Evolutionary conservation across 2,888 invertebrate genomes (phyloP), one percentile per base, ranked within the genome.

Genomic region (Eupithecia inturbata): DNA sequence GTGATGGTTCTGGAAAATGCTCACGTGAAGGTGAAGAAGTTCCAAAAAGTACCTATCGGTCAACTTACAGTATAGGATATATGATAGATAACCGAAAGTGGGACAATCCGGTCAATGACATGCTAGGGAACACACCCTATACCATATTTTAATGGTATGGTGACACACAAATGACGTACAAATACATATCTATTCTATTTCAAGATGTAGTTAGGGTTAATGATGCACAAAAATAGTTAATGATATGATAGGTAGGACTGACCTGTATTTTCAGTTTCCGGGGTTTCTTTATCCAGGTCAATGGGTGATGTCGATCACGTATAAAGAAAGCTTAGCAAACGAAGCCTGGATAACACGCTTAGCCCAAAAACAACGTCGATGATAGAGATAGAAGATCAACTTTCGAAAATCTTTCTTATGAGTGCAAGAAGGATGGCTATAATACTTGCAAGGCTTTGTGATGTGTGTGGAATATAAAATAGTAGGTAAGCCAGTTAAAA

Each of bases 381-480:
- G 68, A 70, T 31, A 39, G 66, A 75, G 70, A 75, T 36, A 36
- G 64, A 57, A 68, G 45, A 70, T 28, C 3, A 70, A 57, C 70
- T 68, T 72, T 70, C 57, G 22, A 22, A 57, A 22, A 33, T 26
- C 33, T 33, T 64, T n/a, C 16, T 4, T 36, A 12, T 28, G 26
- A 36, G 75, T 39, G 68, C n/a, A 36, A 72, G 70, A 75, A 76
- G 73, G 78, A 78, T 74, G 71, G 62, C 68, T 64, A 67, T 60
- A 31, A 53, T 69, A 71, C 68, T 73, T 77, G 67, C 63, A 69
- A 69, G 76, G 75, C 77, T 75, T 77, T 76, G 72, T 26, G 49
- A 67, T 76, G 71, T 72, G 71, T 73, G 36, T 39, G 26, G 39
- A 66, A 66, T 66, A 66, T n/a, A 39, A 36, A 36, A 39, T 39